Percentiles rank a stretch among this genome's conserved stretches.
Conservation (phyloP, 2,888 invertebrate genomes). For the Entomobrya multifasciata region DNA sequence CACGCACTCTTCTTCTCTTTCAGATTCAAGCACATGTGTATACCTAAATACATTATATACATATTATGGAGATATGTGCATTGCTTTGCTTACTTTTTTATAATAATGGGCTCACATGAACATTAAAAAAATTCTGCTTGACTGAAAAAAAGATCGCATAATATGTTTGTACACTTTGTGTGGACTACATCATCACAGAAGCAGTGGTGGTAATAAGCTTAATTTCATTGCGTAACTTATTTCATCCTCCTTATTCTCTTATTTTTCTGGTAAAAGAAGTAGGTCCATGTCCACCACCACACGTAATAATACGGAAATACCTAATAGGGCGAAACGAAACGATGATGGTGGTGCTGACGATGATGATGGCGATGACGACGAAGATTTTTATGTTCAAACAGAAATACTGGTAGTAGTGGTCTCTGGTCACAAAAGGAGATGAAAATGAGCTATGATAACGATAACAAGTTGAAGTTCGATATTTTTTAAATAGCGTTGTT, state of each 20-base stretch:
- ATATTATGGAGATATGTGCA: neutral
- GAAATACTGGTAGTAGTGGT: neutral
- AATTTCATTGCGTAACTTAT: conserved; percentile 34
- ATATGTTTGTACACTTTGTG: neutral
- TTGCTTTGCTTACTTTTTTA: neutral
- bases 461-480: neutral
- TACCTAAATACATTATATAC: too few species aligned
- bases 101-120: neutral
- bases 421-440: neutral
- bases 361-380: neutral
- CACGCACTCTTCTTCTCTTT: conserved; percentile 41
- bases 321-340: conserved; percentile 50
- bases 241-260: neutral
- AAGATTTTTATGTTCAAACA: neutral
- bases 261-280: neutral
- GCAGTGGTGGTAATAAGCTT: conserved; percentile 31
- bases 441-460: neutral
- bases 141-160: conserved; percentile 19
- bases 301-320: conserved; percentile 25
- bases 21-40: neutral
- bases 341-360: neutral
- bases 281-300: conserved; percentile 25
- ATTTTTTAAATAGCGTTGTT: neutral
- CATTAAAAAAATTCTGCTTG: conserved; percentile 19
- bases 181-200: neutral